These are phyloP conservation scores for Pammene aurita DNA, from an alignment of 2,888 invertebrate species.

Conservation along the genomic window DNA sequence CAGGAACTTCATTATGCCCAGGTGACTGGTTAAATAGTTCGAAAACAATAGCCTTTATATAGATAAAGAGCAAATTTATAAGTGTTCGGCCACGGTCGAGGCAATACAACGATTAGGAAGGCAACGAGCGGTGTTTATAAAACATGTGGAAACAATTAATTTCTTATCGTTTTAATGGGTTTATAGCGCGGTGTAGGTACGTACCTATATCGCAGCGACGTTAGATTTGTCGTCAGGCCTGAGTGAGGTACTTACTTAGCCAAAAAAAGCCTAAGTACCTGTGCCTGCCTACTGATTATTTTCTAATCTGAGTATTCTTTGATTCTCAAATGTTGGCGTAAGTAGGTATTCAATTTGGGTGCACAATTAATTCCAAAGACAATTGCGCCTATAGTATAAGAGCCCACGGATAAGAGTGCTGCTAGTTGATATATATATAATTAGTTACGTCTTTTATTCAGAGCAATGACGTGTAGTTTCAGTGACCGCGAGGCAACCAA, in stretches of 20 bases:
- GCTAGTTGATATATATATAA: too few relatives aligned
- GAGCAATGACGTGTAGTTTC: too few relatives aligned
- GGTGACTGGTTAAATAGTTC: constrained; percentile 35
- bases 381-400: too few relatives aligned
- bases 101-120: constrained; percentile 61
- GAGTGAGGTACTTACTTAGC: constrained; percentile 1
- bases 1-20: constrained; percentile 64
- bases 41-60: constrained; percentile 52
- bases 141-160: constrained; percentile 67
- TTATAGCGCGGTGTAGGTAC: constrained; percentile 47
- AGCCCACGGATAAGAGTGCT: too few relatives aligned
- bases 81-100: constrained; percentile 48
- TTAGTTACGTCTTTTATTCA: too few relatives aligned
- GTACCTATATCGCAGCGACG: too few relatives aligned
- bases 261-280: not conserved
- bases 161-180: constrained; percentile 60
- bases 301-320: too few relatives aligned
- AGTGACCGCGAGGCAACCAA: too few relatives aligned
- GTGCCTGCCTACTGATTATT: too few relatives aligned
- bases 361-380: too few relatives aligned
- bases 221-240: constrained; percentile 1
- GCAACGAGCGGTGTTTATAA: constrained; percentile 64
- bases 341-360: too few relatives aligned
- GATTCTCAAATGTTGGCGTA: too few relatives aligned
- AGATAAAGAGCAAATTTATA: constrained; percentile 61